Evolutionary conservation across 2,797 vertebrate genomes (phyloP).

Genomic region (Adelosebastes latens): DNA sequence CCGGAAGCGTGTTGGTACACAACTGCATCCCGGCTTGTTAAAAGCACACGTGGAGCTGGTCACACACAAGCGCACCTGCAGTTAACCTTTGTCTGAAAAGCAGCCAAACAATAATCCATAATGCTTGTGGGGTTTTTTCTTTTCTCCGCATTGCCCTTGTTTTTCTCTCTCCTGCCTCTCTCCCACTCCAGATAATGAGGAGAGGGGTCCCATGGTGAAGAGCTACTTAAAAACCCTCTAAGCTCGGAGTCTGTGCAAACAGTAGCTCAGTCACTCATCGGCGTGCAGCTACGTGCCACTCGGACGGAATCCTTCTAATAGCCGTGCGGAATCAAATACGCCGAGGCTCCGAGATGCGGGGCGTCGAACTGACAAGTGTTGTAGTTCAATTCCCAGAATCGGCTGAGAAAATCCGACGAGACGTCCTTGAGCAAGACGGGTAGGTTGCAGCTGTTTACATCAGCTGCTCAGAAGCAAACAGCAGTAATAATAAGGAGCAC

Average conservation of each 20-base stretch:
- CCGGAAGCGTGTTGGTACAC: slow-evolving; percentile 15
- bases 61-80: slow-evolving; percentile 39
- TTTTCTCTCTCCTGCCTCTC: slow-evolving; percentile 32
- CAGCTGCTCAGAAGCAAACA: neutral
- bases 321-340: slow-evolving; percentile 9
- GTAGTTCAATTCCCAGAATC: neutral
- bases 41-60: slow-evolving; percentile 37
- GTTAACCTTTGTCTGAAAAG: slow-evolving; percentile 53
- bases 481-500: neutral
- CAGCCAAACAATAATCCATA: slow-evolving; percentile 54
- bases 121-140: neutral
- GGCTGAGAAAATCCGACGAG: neutral
- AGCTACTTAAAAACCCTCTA: slow-evolving; percentile 61
- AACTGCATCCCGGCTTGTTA: slow-evolving; percentile 18
- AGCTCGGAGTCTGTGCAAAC: slow-evolving; percentile 54
- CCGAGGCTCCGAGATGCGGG: neutral
- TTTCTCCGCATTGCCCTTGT: slow-evolving; percentile 34
- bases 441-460: slow-evolving; percentile 18
- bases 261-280: slow-evolving; percentile 36
- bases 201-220: slow-evolving; percentile 55
- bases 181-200: slow-evolving; percentile 65
- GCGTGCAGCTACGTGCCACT: slow-evolving; percentile 32
- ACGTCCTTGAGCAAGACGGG: slow-evolving; percentile 13
- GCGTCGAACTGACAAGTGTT: neutral
- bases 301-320: slow-evolving; percentile 37